Base-by-base conservation (phyloP, 2,113 vertebrate species). In the Scomber colias region DNA sequence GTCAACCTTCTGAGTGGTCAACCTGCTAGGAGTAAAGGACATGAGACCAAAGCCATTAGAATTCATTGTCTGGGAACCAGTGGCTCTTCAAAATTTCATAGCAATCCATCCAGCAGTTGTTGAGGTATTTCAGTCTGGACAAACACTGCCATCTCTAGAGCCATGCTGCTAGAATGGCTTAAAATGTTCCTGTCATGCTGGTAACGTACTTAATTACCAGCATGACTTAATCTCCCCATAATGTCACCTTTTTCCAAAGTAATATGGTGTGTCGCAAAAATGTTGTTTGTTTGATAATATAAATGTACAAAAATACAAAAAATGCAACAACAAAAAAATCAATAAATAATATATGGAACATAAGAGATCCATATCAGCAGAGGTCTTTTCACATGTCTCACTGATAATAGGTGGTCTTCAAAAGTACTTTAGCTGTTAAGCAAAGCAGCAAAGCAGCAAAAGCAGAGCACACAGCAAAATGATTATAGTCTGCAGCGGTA, bases 401-500 rank as follows among this genome's bases (percentile, higher is more conserved):
- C 35, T 40, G 35, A 55, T 71, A 55, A 46, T 35, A n/a, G 0
- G 2, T 17, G 6, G 24, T 63, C n/a, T 56, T 56, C 50, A 48
- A 57, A 64, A n/a, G 10, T 31, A 13, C 15, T 12, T 12, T 68
- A 27, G 11, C 44, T 76, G 12, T 76, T 59, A 62, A 24, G 9
- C 14, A 73, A 64, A 54, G 27, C 4, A 4, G 19, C 11, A 21
- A 21, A 21, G 21, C 21, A 24, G 9, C 14, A 73, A 64, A 54
- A 4, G 19, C 11, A 17, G 21, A 46, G 6, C 3, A 2, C 24
- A 12, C 40, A 57, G 17, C 3, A 75, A 75, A 27, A 61, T 60
- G 7, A 62, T 48, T 63, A 45, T 60, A 60, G 15, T 69, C 40
- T 65, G 30, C 67, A 50, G 50, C 55, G 53, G 14, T 5, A 75